Evolutionary conservation across 2,888 invertebrate species (phyloP).

Genomic region (Drosophila recens): DNA sequence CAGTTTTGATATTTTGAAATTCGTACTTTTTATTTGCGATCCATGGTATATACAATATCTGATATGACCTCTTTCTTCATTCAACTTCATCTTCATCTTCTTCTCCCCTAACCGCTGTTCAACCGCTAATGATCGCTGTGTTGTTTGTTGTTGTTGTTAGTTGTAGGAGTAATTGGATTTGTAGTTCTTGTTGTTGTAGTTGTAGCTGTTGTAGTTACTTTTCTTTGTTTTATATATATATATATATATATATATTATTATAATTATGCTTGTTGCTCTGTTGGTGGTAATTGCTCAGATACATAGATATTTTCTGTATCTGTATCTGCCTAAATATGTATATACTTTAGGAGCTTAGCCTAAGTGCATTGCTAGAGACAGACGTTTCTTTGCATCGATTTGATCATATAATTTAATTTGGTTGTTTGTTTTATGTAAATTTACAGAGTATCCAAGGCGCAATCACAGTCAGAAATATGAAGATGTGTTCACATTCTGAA

Average conservation of each 20-base stretch:
- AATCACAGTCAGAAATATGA: slow-evolving; percentile 84
- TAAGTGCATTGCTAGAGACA: slow-evolving; percentile 55
- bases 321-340: slow-evolving; percentile 34
- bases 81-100: not conserved
- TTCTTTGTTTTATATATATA: slow-evolving; percentile 1
- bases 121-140: slow-evolving; percentile 43
- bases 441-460: slow-evolving; percentile 82
- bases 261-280: slow-evolving; percentile 28
- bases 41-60: slow-evolving; percentile 12
- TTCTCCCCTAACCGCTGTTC: slow-evolving; percentile 20
- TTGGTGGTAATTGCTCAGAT: slow-evolving; percentile 72
- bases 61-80: slow-evolving; percentile 13
- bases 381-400: slow-evolving; percentile 26
- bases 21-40: not conserved
- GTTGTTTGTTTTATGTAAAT: slow-evolving; percentile 54
- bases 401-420: slow-evolving; percentile 1
- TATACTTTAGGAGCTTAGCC: slow-evolving; percentile 56
- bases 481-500: slow-evolving; percentile 84
- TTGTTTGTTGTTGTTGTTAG: slow-evolving; percentile 31
- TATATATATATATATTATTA: not conserved
- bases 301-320: slow-evolving; percentile 41
- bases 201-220: slow-evolving; percentile 54
- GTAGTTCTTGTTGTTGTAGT: slow-evolving; percentile 45
- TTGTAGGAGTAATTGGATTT: slow-evolving; percentile 47
- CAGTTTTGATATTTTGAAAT: not conserved